Base-by-base conservation (phyloP, 2,113 vertebrate genomes). In the Seriola rivoliana region DNA sequence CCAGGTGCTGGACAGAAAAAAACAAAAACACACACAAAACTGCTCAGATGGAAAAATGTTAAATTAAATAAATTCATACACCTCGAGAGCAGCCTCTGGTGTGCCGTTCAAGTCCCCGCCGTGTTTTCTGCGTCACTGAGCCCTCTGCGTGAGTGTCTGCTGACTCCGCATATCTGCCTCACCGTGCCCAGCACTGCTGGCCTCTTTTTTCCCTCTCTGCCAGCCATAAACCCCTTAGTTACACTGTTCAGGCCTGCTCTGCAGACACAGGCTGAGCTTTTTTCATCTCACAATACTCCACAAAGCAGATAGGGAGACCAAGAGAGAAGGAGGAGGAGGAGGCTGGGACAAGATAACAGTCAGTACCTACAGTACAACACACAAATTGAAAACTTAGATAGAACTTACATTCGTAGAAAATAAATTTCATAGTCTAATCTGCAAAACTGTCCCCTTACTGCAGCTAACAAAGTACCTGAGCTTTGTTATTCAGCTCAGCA, bases 91-190 rank as follows among this genome's bases (percentile, higher is more conserved):
- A 81, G 68, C 80, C 81, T 88, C 46, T 58, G 63, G 75, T 32
- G 62, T 66, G 75, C 80, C 0, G 58, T 21, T 74, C 29, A 71
- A 5, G 5, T 87, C 78, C 82, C 69, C 6, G 50, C 78, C 4
- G 66, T 44, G 62, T 64, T 87, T 90, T 84, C 86, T 86, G 89
- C 86, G 40, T 82, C 91, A 80, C 36, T 81, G 79, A 83, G 85
- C 88, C 59, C 58, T 70, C 58, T 67, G 67, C 74, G 58, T 54
- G 77, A 77, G 70, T 77, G 64, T 86, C 70, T 88, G 92, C 92
- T 92, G 88, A 94, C 86, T 87, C 72, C n/a, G 81, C 92, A 88
- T 40, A 81, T 90, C 52, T 85, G 50, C 80, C 65, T 82, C 71
- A 40, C 52, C 19, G 19, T 76, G 73, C 71, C 81, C 85, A 70